A percentile compares a stretch with the other conserved stretches of the same genome.
Evolutionary conservation across 2,888 invertebrate species (phyloP).

Genomic region (Caradrina kadenii): DNA sequence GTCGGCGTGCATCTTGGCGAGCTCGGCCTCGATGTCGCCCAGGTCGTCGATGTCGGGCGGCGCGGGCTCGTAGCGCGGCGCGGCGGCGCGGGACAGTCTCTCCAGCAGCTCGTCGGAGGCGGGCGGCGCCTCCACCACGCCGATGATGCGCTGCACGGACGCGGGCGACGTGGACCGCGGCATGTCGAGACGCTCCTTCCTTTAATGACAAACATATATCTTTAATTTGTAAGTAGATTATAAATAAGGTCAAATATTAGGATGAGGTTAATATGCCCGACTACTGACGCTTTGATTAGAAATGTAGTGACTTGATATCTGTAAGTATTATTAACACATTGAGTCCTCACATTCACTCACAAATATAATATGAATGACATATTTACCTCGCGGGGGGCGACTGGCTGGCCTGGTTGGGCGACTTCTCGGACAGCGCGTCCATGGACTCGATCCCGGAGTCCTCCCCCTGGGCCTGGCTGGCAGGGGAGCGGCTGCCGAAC

Average conservation of each 20-base stretch:
- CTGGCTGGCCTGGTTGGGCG: constrained; percentile 96
- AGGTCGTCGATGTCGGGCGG: constrained; percentile 89
- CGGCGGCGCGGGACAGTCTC: constrained; percentile 73
- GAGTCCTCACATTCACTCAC: no score
- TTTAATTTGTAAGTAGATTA: not conserved
- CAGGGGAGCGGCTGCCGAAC: constrained; percentile 85
- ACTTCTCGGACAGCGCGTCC: constrained; percentile 98
- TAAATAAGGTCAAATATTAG: not conserved
- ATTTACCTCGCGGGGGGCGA: constrained; percentile 89
- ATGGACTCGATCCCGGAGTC: constrained; percentile 98
- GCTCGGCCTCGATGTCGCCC: constrained; percentile 92
- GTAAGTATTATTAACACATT: no score
- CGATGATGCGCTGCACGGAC: constrained; percentile 87
- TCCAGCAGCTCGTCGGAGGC: constrained; percentile 79
- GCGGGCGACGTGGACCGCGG: constrained; percentile 84
- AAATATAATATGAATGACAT: not conserved
- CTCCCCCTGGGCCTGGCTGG: constrained; percentile 93
- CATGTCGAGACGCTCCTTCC: constrained; percentile 85
- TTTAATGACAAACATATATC: constrained; percentile 70
- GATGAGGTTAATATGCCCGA: no score
- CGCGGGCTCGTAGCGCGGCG: constrained; percentile 79
- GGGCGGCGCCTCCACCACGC: constrained; percentile 78
- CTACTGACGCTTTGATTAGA: no score
- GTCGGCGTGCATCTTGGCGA: constrained; percentile 92
- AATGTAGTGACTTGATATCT: no score